Conservation (phyloP, 2,113 vertebrate genomes). For the Hydropotes inermis region DNA sequence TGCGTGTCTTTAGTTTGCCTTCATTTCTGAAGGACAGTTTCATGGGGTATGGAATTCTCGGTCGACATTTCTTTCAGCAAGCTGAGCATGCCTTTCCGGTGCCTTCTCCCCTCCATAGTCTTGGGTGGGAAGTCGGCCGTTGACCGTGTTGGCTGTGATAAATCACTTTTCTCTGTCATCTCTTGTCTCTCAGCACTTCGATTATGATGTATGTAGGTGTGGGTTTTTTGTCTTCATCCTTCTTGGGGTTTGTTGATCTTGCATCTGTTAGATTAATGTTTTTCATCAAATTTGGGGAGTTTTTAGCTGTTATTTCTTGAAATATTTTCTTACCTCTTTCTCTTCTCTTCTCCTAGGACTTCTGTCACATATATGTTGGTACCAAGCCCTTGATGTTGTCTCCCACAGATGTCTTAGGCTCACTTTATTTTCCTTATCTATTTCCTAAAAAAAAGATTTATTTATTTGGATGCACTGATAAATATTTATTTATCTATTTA, state of each 20-base stretch:
- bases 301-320: not conserved
- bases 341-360: not conserved
- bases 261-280: not conserved
- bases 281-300: not conserved
- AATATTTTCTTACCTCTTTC: not conserved
- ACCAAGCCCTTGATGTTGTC: not conserved
- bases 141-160: fast-evolving
- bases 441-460: not conserved
- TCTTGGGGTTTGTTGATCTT: not conserved
- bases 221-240: not conserved
- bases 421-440: not conserved
- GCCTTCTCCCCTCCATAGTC: too few relatives aligned
- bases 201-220: not conserved
- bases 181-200: not conserved
- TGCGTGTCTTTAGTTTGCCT: not conserved
- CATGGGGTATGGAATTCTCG: not conserved
- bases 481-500: not conserved
- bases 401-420: not conserved
- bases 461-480: not conserved
- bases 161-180: not conserved
- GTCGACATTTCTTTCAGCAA: not conserved
- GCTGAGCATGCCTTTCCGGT: not conserved
- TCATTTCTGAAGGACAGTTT: not conserved
- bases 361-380: not conserved
- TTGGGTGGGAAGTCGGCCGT: too few relatives aligned